These are phyloP conservation scores for Caranx melampygus DNA, from an alignment of 2,113 vertebrate genomes.

Conservation along the genomic window DNA sequence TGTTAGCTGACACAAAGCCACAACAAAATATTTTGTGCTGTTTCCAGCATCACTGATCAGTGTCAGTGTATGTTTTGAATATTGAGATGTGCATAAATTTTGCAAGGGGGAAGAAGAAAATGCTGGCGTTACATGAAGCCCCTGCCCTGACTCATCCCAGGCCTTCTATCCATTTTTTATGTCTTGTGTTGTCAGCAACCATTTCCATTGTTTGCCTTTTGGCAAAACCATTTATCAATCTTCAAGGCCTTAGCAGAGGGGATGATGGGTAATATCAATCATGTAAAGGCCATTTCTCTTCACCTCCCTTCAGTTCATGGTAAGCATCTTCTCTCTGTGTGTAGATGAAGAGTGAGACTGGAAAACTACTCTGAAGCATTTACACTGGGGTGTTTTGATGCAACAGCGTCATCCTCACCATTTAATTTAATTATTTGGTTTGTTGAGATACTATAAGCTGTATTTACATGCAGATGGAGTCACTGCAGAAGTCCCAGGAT, in stretches of 20 bases:
- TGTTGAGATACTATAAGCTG: slow-evolving; percentile 1
- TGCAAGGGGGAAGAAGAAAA: slow-evolving; percentile 53
- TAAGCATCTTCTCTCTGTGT: slow-evolving; percentile 49
- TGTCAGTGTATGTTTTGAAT: slow-evolving; percentile 54
- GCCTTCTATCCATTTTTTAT: slow-evolving; percentile 15
- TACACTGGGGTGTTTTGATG: slow-evolving; percentile 61
- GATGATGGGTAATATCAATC: slow-evolving; percentile 61
- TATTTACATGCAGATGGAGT: slow-evolving; percentile 11
- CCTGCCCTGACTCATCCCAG: slow-evolving; percentile 13
- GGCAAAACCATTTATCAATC: slow-evolving; percentile 14
- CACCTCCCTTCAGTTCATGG: slow-evolving; percentile 57
- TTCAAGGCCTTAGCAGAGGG: slow-evolving; percentile 41
- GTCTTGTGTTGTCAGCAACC: slow-evolving; percentile 19
- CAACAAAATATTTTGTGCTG: slow-evolving; percentile 26
- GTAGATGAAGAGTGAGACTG: slow-evolving; percentile 41
- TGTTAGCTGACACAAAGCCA: slow-evolving; percentile 29
- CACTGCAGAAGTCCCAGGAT: slow-evolving; percentile 52
- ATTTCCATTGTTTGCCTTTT: slow-evolving; percentile 26
- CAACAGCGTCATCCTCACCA: not conserved
- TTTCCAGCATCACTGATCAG: slow-evolving; percentile 18
- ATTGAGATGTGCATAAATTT: slow-evolving; percentile 44
- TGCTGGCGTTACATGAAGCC: slow-evolving; percentile 56
- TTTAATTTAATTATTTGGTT: not conserved
- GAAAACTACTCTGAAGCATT: slow-evolving; percentile 58
- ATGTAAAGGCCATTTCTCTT: slow-evolving; percentile 66